Evolutionary conservation across 2,888 invertebrate genomes (phyloP).

Genomic region (Idaea dimidiata): DNA sequence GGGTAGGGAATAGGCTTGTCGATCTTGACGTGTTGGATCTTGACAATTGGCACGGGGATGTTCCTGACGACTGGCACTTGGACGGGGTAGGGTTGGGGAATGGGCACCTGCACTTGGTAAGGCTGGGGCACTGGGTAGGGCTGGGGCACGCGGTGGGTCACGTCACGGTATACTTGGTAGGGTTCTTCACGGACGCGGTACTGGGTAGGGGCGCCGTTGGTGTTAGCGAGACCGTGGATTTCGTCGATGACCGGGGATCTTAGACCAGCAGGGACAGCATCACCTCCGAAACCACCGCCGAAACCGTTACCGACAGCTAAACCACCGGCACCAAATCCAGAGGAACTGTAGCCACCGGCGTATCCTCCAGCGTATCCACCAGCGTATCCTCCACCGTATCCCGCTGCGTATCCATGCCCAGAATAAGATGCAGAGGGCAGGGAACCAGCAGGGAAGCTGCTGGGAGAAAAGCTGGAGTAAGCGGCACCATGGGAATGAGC

Average conservation of each 20-base stretch:
- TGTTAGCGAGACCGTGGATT: constrained; percentile 67
- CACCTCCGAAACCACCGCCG: constrained; percentile 35
- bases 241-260: constrained; percentile 66
- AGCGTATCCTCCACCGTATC: no score
- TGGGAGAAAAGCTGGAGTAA: constrained; percentile 63
- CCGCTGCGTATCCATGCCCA: constrained; percentile 37
- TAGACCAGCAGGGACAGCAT: constrained; percentile 51
- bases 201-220: constrained; percentile 63
- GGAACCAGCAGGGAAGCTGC: constrained; percentile 68
- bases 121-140: constrained; percentile 78
- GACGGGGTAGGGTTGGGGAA: constrained; percentile 82
- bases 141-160: constrained; percentile 79
- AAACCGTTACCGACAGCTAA: constrained; percentile 13
- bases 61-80: constrained; percentile 77
- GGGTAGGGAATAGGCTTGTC: constrained; percentile 82
- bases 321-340: constrained; percentile 16
- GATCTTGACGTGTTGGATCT: constrained; percentile 77
- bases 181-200: constrained; percentile 67
- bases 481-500: constrained; percentile 20
- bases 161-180: constrained; percentile 65
- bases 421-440: constrained; percentile 66
- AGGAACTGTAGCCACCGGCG: constrained; percentile 5
- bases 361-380: no score
- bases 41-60: constrained; percentile 78
- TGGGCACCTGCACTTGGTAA: constrained; percentile 75